Evolutionary conservation across 1,140 invertebrate genomes (phyloP).

Genomic region (Eciton burchellii): DNA sequence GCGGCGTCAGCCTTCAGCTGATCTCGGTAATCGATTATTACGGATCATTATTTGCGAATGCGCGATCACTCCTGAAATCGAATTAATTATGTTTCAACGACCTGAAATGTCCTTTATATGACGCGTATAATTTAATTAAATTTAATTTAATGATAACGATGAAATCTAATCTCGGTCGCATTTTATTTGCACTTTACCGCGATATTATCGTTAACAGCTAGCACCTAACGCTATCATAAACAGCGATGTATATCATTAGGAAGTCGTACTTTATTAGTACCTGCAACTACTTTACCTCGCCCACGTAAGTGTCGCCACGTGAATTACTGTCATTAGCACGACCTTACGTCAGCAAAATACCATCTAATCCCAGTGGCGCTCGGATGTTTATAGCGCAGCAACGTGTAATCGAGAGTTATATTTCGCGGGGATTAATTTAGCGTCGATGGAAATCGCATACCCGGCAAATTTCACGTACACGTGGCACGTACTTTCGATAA

Average conservation of each 20-base stretch:
- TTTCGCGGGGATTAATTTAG: conserved; percentile 24
- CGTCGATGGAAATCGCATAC: conserved; percentile 6
- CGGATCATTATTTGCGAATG: too few relatives aligned
- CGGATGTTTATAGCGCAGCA: not conserved
- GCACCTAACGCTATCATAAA: not conserved
- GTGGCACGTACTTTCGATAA: not conserved
- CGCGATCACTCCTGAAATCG: too few relatives aligned
- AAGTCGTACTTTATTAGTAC: conserved; percentile 22
- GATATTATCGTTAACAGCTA: conserved; percentile 13
- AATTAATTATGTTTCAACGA: too few relatives aligned
- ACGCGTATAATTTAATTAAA: too few relatives aligned
- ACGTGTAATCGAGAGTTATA: conserved; percentile 8
- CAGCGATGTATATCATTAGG: conserved; percentile 39
- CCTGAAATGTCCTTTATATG: not conserved
- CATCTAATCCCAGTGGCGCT: conserved; percentile 2
- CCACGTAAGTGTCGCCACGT: conserved; percentile 13
- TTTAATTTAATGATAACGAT: too few relatives aligned
- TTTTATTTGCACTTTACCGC: not conserved
- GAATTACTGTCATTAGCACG: conserved; percentile 48
- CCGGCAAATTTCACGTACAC: not conserved
- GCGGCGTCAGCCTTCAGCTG: too few relatives aligned
- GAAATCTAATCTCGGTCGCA: not conserved
- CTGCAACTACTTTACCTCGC: not conserved
- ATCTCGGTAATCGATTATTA: too few relatives aligned
- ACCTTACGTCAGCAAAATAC: conserved; percentile 27